These are phyloP conservation scores for Pithys albifrons DNA, from an alignment of 2,113 vertebrate species.

Conservation along the genomic window DNA sequence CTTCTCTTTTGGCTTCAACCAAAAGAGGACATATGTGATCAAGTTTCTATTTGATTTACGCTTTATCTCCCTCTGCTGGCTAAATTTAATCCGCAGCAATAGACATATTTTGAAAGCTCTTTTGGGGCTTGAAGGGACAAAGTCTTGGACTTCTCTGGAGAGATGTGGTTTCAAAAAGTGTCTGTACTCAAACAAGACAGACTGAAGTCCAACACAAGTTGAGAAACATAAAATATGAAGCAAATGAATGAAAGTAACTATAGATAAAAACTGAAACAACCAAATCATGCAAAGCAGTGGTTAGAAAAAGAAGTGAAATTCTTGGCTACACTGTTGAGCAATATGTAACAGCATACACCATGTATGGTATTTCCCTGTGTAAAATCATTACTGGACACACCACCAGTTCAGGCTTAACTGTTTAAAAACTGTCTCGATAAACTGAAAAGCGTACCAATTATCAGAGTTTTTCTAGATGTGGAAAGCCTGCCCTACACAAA, in stretches of 20 bases:
- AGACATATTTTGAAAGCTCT: neutral
- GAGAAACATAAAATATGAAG: neutral
- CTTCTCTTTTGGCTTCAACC: neutral
- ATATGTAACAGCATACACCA: neutral
- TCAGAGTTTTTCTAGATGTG: neutral
- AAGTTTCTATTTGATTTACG: neutral
- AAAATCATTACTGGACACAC: neutral
- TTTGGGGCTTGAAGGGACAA: neutral
- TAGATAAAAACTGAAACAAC: neutral
- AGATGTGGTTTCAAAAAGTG: neutral
- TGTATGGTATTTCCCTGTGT: neutral
- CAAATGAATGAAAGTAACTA: neutral
- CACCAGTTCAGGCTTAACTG: neutral
- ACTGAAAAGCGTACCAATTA: neutral
- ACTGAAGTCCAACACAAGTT: neutral
- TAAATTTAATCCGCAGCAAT: neutral
- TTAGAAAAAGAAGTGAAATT: neutral
- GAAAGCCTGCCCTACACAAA: neutral
- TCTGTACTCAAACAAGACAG: neutral
- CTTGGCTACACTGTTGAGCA: neutral
- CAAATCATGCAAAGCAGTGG: neutral
- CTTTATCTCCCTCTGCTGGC: slow-evolving; percentile 12
- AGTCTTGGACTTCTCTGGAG: neutral
- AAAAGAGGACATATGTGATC: neutral
- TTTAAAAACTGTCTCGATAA: neutral